Percentiles rank a stretch among this genome's conserved stretches.
Evolutionary conservation across 2,113 vertebrate genomes (phyloP).

Genomic region (Halichoeres trimaculatus): DNA sequence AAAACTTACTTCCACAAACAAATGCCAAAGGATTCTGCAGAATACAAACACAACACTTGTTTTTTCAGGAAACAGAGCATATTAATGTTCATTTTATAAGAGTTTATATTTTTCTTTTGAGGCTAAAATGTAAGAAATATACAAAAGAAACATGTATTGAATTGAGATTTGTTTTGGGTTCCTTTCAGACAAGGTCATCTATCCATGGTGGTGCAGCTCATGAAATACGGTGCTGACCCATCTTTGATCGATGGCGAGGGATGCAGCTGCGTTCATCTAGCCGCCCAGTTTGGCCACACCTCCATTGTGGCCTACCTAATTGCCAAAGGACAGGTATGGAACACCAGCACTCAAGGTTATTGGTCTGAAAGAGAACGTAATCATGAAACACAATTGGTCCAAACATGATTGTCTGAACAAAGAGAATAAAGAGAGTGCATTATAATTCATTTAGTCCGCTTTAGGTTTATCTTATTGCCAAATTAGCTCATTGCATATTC

Average conservation of each 20-base stretch:
- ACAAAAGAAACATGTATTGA: background rate
- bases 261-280: conserved; percentile 97
- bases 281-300: conserved; percentile 98
- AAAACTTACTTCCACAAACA: background rate
- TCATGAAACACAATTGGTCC: background rate
- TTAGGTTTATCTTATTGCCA: too few species aligned
- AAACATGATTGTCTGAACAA: too few species aligned
- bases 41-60: background rate
- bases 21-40: background rate
- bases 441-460: too few species aligned
- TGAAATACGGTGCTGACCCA: conserved; percentile 97
- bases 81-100: background rate
- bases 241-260: conserved; percentile 98
- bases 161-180: background rate
- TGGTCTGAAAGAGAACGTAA: background rate
- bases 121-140: too few species aligned
- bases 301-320: conserved; percentile 99
- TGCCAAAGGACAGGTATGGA: conserved; percentile 95
- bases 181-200: conserved; percentile 93
- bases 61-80: background rate
- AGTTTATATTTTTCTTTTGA: background rate
- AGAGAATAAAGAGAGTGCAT: too few species aligned
- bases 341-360: background rate
- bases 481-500: too few species aligned
- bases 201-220: conserved; percentile 98